These are phyloP conservation scores for Ophion obscuratus DNA, from an alignment of 2,888 invertebrate species.

Conservation along the genomic window DNA sequence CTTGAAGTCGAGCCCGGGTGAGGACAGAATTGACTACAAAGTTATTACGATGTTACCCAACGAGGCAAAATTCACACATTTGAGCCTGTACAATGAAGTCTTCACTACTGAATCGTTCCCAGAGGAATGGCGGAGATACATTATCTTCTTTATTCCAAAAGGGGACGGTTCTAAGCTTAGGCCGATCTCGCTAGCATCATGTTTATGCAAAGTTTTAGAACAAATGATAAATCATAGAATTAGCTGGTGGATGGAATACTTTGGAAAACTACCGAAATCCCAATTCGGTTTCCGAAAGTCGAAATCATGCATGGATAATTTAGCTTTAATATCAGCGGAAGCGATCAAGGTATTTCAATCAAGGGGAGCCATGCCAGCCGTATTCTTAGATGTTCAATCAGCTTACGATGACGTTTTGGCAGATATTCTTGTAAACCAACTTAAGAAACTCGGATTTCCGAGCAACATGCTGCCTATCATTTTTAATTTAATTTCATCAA, in stretches of 20 bases:
- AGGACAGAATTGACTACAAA: neutral
- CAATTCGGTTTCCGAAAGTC: slow-evolving; percentile 1
- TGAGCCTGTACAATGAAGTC: neutral
- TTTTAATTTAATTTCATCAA: too few relatives aligned
- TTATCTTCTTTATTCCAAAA: neutral
- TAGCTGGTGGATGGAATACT: neutral
- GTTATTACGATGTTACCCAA: neutral
- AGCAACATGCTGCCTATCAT: too few relatives aligned
- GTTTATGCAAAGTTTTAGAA: neutral
- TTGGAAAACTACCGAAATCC: neutral
- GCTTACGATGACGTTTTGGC: too few relatives aligned
- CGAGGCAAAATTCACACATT: neutral
- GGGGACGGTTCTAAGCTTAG: neutral
- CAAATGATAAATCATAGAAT: slow-evolving; percentile 1
- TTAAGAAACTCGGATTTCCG: too few relatives aligned
- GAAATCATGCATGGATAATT: neutral
- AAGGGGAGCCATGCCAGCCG: neutral
- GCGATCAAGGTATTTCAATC: neutral
- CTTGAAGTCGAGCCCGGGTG: too few relatives aligned
- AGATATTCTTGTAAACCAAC: too few relatives aligned
- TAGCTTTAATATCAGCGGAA: neutral
- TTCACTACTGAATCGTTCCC: neutral
- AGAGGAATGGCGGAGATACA: neutral
- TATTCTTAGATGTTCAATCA: too few relatives aligned
- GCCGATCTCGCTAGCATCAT: too few relatives aligned